These are phyloP conservation scores for Cryptus viduatorius DNA, from an alignment of 2,888 invertebrate species.

Conservation along the genomic window DNA sequence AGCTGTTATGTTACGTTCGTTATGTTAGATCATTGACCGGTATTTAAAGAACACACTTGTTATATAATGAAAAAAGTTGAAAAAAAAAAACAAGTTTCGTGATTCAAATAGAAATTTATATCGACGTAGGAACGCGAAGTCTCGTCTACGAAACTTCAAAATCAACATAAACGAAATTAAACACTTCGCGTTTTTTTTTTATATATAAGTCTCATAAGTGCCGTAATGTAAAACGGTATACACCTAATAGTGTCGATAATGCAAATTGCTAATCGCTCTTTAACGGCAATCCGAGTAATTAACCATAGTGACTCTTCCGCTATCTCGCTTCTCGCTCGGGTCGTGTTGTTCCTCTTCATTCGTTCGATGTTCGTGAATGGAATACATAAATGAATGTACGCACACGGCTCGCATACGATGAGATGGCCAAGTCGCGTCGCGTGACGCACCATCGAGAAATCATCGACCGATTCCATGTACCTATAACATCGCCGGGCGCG, in stretches of 20 bases:
- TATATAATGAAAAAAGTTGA: too few species aligned
- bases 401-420: slow-evolving; percentile 28
- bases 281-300: slow-evolving; percentile 40
- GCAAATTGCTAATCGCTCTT: slow-evolving; percentile 27
- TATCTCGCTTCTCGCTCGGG: background rate
- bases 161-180: too few species aligned
- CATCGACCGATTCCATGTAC: slow-evolving; percentile 34
- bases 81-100: too few species aligned
- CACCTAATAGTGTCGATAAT: slow-evolving; percentile 22
- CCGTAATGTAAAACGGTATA: slow-evolving; percentile 11
- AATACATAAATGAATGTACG: slow-evolving; percentile 34
- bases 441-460: slow-evolving; percentile 42
- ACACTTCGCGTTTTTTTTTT: too few species aligned
- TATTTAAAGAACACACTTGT: too few species aligned
- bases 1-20: too few species aligned
- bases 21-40: too few species aligned
- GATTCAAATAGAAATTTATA: too few species aligned
- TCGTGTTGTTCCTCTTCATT: slow-evolving; percentile 5
- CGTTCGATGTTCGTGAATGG: slow-evolving; percentile 5
- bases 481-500: background rate
- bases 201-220: too few species aligned
- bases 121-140: too few species aligned
- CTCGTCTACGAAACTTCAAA: too few species aligned
- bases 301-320: slow-evolving; percentile 13
- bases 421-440: slow-evolving; percentile 35